Conservation (phyloP, 1,140 invertebrate genomes). For the Dreissena polymorpha region DNA sequence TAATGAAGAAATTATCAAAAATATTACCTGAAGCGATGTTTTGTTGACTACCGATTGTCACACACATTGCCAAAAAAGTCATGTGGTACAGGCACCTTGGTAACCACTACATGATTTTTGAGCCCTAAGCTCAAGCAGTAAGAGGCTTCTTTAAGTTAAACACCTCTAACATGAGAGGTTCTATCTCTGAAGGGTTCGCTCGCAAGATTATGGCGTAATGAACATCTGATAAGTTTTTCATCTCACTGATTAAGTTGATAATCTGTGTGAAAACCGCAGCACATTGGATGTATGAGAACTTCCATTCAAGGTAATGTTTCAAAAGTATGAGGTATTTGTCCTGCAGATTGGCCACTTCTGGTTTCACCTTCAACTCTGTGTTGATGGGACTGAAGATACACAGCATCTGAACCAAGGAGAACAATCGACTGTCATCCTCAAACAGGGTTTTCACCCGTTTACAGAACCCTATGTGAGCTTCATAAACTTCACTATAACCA, state of each 20-base stretch:
- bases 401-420: constrained; percentile 93
- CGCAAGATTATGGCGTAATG: constrained; percentile 93
- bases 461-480: constrained; percentile 76
- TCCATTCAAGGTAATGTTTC: constrained; percentile 91
- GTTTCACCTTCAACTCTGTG: constrained; percentile 88
- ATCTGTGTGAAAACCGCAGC: constrained; percentile 82
- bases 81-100: too few species aligned
- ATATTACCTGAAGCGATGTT: too few species aligned
- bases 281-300: constrained; percentile 82
- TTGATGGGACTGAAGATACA: constrained; percentile 92
- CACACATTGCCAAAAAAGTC: too few species aligned
- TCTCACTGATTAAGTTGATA: constrained; percentile 92
- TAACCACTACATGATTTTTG: too few species aligned
- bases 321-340: constrained; percentile 95
- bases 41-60: too few species aligned
- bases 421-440: constrained; percentile 82
- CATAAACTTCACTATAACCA: constrained; percentile 74
- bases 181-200: constrained; percentile 93
- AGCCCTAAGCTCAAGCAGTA: not conserved
- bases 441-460: constrained; percentile 72
- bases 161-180: constrained; percentile 95
- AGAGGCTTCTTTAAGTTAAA: constrained; percentile 92
- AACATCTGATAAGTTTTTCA: constrained; percentile 91
- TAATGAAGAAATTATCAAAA: too few species aligned
- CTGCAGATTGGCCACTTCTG: constrained; percentile 85